phyloP scores from a whole-genome alignment of 2,797 vertebrate genomes.

The Astyanax mexicanus region DNA sequence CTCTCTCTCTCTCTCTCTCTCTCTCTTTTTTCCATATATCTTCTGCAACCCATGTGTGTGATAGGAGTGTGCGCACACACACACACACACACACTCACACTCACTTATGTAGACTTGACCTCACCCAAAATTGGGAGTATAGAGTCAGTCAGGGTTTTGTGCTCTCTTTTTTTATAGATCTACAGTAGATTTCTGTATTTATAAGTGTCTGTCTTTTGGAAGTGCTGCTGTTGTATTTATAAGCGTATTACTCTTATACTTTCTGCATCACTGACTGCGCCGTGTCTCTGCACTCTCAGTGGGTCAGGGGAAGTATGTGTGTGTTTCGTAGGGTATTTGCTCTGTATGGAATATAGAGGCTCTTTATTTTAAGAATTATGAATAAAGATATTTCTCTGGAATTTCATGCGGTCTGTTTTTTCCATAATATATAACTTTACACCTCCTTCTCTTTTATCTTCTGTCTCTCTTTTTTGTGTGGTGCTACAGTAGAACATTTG shows the following conservation, averaged over 20 bases:
- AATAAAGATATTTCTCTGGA: constrained; percentile 66
- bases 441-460: too few relatives aligned
- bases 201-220: constrained; percentile 38
- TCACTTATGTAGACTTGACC: neutral
- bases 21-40: neutral
- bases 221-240: constrained; percentile 41
- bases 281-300: constrained; percentile 60
- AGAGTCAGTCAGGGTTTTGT: constrained; percentile 36
- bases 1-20: neutral
- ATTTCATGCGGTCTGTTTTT: neutral
- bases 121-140: constrained; percentile 19
- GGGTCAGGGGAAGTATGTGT: constrained; percentile 53
- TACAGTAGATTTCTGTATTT: constrained; percentile 52
- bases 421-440: neutral
- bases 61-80: neutral
- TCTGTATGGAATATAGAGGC: constrained; percentile 23
- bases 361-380: constrained; percentile 54
- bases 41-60: constrained; percentile 15
- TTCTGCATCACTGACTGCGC: neutral
- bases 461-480: too few relatives aligned
- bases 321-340: constrained; percentile 19
- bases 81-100: neutral
- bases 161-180: constrained; percentile 44
- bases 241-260: constrained; percentile 16
- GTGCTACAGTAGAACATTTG: too few relatives aligned